Percentiles rank a stretch among this genome's conserved stretches.
Evolutionary conservation across 2,797 vertebrate genomes (phyloP).

Genomic region (Cyprinodon diabolis): DNA sequence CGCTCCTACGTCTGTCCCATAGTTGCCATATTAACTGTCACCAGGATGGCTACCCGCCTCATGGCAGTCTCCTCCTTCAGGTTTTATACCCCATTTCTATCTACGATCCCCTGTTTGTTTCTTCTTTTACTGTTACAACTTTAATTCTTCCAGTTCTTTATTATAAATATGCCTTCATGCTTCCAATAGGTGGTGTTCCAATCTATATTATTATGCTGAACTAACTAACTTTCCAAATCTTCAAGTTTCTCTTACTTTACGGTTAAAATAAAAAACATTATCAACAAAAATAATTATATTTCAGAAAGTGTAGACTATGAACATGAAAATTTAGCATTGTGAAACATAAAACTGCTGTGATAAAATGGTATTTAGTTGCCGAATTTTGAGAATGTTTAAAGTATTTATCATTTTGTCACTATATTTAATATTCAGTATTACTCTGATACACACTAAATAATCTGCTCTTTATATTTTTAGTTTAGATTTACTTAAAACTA

Average conservation of each 20-base stretch:
- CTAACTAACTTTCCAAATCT: neutral
- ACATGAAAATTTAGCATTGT: neutral
- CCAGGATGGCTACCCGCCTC: constrained; percentile 48
- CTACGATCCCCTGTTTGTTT: neutral
- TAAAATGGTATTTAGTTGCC: neutral
- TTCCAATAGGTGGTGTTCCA: neutral
- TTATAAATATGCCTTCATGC: neutral
- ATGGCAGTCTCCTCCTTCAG: constrained; percentile 28
- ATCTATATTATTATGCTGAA: neutral
- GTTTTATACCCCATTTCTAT: constrained; percentile 9
- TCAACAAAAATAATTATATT: neutral
- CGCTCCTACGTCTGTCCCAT: constrained; percentile 43
- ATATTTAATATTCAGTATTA: neutral
- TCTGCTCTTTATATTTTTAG: neutral
- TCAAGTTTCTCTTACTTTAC: neutral
- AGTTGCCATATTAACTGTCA: constrained; percentile 58
- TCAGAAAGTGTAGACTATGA: constrained; percentile 1
- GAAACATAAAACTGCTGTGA: neutral
- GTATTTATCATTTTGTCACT: neutral
- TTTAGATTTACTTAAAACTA: neutral
- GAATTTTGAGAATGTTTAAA: neutral
- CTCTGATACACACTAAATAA: neutral
- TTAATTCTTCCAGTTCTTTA: neutral
- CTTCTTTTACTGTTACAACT: neutral
- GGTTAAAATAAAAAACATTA: neutral